Conservation (phyloP, 2,797 vertebrate species). For the Anableps anableps region DNA sequence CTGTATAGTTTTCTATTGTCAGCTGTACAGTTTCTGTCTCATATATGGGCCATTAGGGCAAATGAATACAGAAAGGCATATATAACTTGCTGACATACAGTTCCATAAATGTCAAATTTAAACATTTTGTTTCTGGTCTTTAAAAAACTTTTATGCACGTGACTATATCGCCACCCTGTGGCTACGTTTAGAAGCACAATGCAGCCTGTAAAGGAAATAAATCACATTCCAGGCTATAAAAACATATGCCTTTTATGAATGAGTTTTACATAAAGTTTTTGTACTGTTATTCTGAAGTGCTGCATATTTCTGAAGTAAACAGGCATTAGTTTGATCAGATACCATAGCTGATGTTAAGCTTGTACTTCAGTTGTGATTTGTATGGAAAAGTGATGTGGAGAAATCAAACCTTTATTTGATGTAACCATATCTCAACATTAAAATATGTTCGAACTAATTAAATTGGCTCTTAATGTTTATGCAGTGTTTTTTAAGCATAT, state of each 20-base stretch:
- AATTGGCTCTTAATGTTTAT: slow-evolving; percentile 18
- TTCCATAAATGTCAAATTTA: not conserved
- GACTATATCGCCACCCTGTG: slow-evolving; percentile 56
- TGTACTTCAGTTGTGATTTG: slow-evolving; percentile 27
- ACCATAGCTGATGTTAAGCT: slow-evolving; percentile 10
- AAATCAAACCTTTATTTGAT: slow-evolving; percentile 10
- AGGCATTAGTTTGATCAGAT: not conserved
- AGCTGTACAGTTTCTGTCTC: not conserved
- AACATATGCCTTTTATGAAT: not conserved
- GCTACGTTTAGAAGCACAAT: slow-evolving; percentile 36
- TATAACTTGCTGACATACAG: not conserved
- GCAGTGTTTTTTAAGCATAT: not conserved
- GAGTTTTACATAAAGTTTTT: slow-evolving; percentile 1
- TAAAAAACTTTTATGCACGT: not conserved
- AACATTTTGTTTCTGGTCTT: not conserved
- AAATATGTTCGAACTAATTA: slow-evolving; percentile 19
- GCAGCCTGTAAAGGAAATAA: not conserved
- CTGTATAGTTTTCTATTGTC: not conserved
- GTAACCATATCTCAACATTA: slow-evolving; percentile 14
- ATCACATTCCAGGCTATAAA: slow-evolving; percentile 10
- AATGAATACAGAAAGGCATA: not conserved
- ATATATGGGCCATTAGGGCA: not conserved
- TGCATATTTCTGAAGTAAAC: slow-evolving; percentile 17
- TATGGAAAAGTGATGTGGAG: slow-evolving; percentile 9
- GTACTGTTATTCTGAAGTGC: slow-evolving; percentile 1